These are phyloP conservation scores for Aphidoletes aphidimyza DNA, from an alignment of 2,888 invertebrate species.

Conservation along the genomic window DNA sequence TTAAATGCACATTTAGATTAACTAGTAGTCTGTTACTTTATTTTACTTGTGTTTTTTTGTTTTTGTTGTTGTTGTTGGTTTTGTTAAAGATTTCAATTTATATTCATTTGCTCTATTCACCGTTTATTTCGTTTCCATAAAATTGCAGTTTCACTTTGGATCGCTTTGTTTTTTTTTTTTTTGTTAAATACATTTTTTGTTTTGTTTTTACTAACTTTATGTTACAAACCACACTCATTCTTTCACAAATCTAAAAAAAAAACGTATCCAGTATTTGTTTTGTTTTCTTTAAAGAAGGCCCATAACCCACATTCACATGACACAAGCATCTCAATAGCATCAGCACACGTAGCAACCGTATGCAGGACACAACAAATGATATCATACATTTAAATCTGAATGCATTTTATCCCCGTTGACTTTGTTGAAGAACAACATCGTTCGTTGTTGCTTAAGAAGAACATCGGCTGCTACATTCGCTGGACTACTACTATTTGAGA, in stretches of 20 bases:
- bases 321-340: not conserved
- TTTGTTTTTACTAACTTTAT: not conserved
- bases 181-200: conserved; percentile 5
- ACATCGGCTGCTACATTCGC: not conserved
- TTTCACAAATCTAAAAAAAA: not conserved
- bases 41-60: not conserved
- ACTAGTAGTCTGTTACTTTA: not conserved
- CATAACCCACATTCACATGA: conserved; percentile 10
- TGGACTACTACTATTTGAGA: not conserved
- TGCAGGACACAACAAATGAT: no score
- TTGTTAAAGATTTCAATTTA: conserved; percentile 19
- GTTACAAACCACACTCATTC: conserved; percentile 29
- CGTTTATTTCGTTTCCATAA: not conserved
- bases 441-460: no score
- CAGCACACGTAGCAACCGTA: not conserved
- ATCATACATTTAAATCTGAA: no score
- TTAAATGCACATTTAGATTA: conserved; percentile 51
- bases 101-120: not conserved
- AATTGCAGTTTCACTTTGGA: not conserved
- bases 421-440: no score
- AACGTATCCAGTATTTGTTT: not conserved
- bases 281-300: conserved; percentile 25
- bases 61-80: no score
- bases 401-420: no score
- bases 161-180: not conserved